A percentile compares a stretch with the other conserved stretches of the same genome.
These are phyloP conservation scores for Phoenicopterus ruber DNA, from an alignment of 2,113 vertebrate species.

Conservation along the genomic window DNA sequence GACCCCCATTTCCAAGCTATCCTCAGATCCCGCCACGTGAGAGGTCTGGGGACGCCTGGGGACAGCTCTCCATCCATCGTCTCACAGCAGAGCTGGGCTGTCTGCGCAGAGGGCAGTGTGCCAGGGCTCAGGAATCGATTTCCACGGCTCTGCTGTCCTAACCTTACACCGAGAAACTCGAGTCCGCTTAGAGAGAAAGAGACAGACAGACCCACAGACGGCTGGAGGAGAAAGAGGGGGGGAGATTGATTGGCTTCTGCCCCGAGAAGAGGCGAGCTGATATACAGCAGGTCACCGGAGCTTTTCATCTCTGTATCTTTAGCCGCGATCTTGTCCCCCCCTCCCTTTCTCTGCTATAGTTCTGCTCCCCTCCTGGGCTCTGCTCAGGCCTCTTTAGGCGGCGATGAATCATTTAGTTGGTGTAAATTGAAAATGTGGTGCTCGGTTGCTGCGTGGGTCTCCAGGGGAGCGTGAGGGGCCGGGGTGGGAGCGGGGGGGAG, in stretches of 20 bases:
- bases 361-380: conserved; percentile 45
- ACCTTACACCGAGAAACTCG: conserved; percentile 74
- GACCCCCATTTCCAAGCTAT: not conserved
- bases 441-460: conserved; percentile 67
- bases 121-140: conserved; percentile 75
- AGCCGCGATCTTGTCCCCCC: not conserved
- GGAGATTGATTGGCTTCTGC: conserved; percentile 17
- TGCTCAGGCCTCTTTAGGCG: conserved; percentile 37
- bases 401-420: conserved; percentile 77
- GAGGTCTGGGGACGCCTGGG: not conserved
- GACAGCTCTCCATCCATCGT: not conserved
- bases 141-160: conserved; percentile 74
- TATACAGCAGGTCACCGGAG: not conserved
- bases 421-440: conserved; percentile 80
- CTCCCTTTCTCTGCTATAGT: not conserved
- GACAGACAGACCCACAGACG: conserved; percentile 59
- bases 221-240: not conserved
- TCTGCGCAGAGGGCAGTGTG: conserved; percentile 34
- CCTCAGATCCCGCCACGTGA: rapidly evolving
- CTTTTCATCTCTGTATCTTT: conserved; percentile 5
- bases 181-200: conserved; percentile 56
- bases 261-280: not conserved
- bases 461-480: not conserved
- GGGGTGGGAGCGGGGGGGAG: not conserved
- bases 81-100: conserved; percentile 54